Evolutionary conservation across 1,140 invertebrate genomes (phyloP).

Genomic region (Holcopasites calliopsidis): DNA sequence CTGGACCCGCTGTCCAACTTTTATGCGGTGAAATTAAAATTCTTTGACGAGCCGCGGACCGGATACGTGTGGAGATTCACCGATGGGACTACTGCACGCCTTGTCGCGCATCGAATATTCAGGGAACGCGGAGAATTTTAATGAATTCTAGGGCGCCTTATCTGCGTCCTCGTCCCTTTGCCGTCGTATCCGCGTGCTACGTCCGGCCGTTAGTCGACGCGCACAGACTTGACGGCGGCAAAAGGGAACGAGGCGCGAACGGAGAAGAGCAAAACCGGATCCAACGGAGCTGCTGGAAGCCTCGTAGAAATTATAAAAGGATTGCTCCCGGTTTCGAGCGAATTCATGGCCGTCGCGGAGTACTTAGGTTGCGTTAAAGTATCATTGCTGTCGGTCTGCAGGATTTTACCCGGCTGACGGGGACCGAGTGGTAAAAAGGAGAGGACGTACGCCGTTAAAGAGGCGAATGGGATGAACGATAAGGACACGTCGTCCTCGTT

Average conservation of each 20-base stretch:
- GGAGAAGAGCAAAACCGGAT: too few relatives aligned
- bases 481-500: conserved; percentile 32
- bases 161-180: background rate
- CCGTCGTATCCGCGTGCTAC: background rate
- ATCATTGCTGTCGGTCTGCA: too few relatives aligned
- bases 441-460: background rate
- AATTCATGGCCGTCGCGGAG: too few relatives aligned
- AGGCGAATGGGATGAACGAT: conserved; percentile 1
- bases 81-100: conserved; percentile 6
- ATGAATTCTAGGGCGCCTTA: background rate
- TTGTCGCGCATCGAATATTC: conserved; percentile 26
- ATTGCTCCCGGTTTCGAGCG: too few relatives aligned
- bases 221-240: background rate
- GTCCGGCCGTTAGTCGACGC: background rate
- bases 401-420: background rate
- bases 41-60: conserved; percentile 8
- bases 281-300: too few relatives aligned
- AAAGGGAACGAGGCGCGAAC: too few relatives aligned
- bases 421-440: background rate
- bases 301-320: too few relatives aligned
- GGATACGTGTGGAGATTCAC: conserved; percentile 28
- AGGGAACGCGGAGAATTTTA: conserved; percentile 11
- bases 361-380: too few relatives aligned
- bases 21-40: conserved; percentile 33
- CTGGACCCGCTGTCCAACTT: background rate